Evolutionary conservation across 2,113 vertebrate species (phyloP).

Genomic region (Crocuta crocuta): DNA sequence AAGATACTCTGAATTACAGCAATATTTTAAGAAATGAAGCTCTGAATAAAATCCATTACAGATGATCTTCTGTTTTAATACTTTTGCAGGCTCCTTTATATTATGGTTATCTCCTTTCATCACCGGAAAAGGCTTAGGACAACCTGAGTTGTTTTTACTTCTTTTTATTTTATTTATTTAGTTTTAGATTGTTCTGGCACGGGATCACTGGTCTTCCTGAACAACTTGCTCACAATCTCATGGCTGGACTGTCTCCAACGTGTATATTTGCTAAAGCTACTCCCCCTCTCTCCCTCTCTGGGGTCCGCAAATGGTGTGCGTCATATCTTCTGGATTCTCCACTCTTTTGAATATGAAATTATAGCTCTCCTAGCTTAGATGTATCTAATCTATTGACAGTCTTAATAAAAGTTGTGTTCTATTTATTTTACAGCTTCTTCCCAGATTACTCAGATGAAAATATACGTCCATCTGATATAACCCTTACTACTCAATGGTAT

Average conservation of each 20-base stretch:
- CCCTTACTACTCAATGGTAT: background rate
- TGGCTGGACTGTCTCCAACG: background rate
- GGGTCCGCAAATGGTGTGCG: background rate
- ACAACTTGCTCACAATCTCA: background rate
- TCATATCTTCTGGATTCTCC: background rate
- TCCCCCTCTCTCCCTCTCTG: accelerated
- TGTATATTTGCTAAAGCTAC: background rate
- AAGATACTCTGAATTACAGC: slow-evolving; percentile 44
- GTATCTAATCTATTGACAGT: background rate
- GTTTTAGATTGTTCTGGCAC: background rate
- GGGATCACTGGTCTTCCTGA: background rate
- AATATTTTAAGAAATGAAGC: slow-evolving; percentile 54
- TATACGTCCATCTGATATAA: background rate
- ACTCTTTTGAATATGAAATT: background rate
- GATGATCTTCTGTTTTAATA: slow-evolving; percentile 40
- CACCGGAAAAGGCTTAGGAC: background rate
- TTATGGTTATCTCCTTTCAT: background rate
- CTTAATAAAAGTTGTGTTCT: background rate
- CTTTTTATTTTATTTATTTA: background rate
- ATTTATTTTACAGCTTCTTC: background rate
- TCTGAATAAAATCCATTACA: slow-evolving; percentile 35
- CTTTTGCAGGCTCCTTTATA: background rate
- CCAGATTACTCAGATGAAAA: background rate
- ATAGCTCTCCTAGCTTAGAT: background rate
- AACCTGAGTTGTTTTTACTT: slow-evolving; percentile 13